phyloP scores from a whole-genome alignment of 2,797 vertebrate species.

The Peromyscus melanophrys region DNA sequence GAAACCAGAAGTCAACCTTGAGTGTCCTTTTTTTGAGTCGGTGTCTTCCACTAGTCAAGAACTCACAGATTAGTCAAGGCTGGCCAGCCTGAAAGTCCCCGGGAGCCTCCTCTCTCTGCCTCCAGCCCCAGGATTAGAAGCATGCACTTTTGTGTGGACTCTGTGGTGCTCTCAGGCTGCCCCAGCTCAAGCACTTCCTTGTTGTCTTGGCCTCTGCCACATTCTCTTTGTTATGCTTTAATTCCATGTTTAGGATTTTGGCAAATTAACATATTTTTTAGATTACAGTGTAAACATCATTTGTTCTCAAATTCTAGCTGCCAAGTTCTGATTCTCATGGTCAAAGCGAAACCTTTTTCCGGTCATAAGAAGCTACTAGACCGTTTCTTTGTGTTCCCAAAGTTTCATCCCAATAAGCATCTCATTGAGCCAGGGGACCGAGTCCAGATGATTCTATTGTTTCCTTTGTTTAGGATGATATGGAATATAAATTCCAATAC shows the following conservation, averaged over 20 bases:
- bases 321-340: slow-evolving; percentile 65
- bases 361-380: background rate
- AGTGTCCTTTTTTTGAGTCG: background rate
- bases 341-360: slow-evolving; percentile 60
- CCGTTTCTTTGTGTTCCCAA: slow-evolving; percentile 4
- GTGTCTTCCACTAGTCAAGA: background rate
- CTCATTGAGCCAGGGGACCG: background rate
- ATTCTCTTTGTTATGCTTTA: background rate
- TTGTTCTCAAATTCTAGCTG: slow-evolving; percentile 54
- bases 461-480: background rate
- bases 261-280: slow-evolving; percentile 38
- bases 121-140: background rate
- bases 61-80: background rate
- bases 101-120: background rate
- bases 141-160: background rate
- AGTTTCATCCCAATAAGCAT: background rate
- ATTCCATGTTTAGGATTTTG: slow-evolving; percentile 54
- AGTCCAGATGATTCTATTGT: background rate
- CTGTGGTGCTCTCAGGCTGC: background rate
- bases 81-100: background rate
- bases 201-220: background rate
- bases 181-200: background rate
- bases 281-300: slow-evolving; percentile 61
- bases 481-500: background rate
- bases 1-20: background rate